Evolutionary conservation across 2,113 vertebrate genomes (phyloP), one percentile per base, ranked within the genome.

Genomic region (Micromys minutus): DNA sequence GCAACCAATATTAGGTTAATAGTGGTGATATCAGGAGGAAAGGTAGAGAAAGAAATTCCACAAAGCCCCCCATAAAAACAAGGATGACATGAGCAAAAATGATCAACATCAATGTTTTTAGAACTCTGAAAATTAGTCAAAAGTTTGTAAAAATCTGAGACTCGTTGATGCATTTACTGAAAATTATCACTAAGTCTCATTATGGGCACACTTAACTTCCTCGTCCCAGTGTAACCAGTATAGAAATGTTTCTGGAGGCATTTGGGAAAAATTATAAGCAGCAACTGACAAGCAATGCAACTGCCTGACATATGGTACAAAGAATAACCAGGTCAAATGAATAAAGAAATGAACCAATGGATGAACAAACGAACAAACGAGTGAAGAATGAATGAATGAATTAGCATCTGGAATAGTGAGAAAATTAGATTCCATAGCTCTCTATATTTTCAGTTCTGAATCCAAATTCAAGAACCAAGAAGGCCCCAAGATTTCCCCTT

Each of bases 201-300:
- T 45, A 94, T 75, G 12, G 34, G 34, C 65, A 5, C 5, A 95
- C 71, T 95, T 77, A 67, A 81, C 42, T 89, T 39, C 72, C 31
- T 80, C 39, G 34, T 93, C 45, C 84, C 61, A 50, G 15, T 93
- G 74, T 45, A 84, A 34, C 36, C 42, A 86, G 47, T 55, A 31
- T 22, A 79, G 71, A 71, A 15, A 79, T 90, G 50, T 55, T n/a
- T 34, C n/a, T 85, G 17, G 17, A 90, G 42, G 13, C 6, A 85
- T 90, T 90, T 97, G 57, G 84, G 42, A 92, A 97, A n/a, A 97
- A 93, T 72, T 89, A 93, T 57, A 55, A 87, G 16, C 19, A 92
- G 19, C 55, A 94, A 69, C 31, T 87, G 55, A 67, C 94, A 52
- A 90, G 84, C 36, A 84, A 65, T 67, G 69, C 31, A 87, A 86